Evolutionary conservation across 2,797 vertebrate species (phyloP), one percentile per base, ranked within the genome.

Genomic region (Macrochelys suwanniensis): DNA sequence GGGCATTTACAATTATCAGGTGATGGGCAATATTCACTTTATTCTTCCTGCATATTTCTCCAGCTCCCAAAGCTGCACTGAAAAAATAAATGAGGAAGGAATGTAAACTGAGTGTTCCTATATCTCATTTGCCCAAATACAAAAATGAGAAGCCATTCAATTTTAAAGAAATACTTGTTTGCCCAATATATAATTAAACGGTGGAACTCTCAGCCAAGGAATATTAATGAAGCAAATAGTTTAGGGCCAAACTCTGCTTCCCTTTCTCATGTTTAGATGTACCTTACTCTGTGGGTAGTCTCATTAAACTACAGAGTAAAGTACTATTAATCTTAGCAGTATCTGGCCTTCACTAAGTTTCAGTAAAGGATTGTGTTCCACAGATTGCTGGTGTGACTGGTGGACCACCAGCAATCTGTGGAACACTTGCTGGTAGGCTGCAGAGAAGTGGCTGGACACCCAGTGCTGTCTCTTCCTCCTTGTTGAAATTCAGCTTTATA

Each of bases 1-100:
- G 89, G 94, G 94, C 90, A 94, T 95, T 94, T 95, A 92, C 96
- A 94, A 96, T 95, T 96, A 95, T 96, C 92, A 84, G 84, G 92
- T 28, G 77, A 93, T 96, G 93, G 94, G 94, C 89, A 94, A 95
- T 92, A 95, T 92, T 93, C 88, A 92, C 94, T 94, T 97, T 90
- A 91, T 86, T 94, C 92, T 90, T 87, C 95, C n/a, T 95, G 85
- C 90, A 76, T 90, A 3, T 94, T 95, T 97, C 89, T 93, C 78
- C 5, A 0, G 90, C 82, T 87, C 80, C 91, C 81, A 96, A 97
- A 94, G 59, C 92, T 92, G 88, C 90, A 93, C 31, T 90, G 57
- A 68, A 95, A 89, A 95, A 96, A 91, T 87, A 95, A 95, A 97
- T 87, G 96, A 84, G 92, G 45, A 95, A 49, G 90, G 86, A 95